phyloP scores from a whole-genome alignment of 1,140 invertebrate species.

The Lepeophtheirus salmonis region DNA sequence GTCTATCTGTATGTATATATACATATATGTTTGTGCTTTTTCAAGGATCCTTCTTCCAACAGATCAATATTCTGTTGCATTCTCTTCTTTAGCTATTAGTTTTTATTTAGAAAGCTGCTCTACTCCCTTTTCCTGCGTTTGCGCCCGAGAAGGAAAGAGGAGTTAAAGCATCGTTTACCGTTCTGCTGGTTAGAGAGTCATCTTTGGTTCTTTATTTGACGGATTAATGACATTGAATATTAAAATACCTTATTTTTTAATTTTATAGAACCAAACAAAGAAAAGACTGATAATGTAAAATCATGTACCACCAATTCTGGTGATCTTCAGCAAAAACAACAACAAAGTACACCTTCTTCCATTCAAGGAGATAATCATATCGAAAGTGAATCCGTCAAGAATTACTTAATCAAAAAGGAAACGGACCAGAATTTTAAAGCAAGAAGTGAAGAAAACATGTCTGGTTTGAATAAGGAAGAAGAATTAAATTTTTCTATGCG shows the following conservation, averaged over 20 bases:
- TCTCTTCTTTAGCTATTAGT: not conserved
- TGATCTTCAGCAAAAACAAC: not conserved
- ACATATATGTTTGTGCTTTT: too few species aligned
- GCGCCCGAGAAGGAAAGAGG: not conserved
- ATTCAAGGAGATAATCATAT: not conserved
- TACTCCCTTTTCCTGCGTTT: not conserved
- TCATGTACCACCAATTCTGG: not conserved
- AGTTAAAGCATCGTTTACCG: too few species aligned
- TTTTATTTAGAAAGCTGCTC: not conserved
- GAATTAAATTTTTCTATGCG: too few species aligned
- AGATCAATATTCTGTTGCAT: not conserved
- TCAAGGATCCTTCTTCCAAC: too few species aligned
- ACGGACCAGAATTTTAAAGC: not conserved
- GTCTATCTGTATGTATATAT: too few species aligned
- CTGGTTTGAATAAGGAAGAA: not conserved
- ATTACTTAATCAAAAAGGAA: not conserved
- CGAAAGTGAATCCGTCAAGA: not conserved
- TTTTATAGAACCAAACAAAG: conserved; percentile 12
- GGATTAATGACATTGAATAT: not conserved
- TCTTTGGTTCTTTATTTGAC: too few species aligned
- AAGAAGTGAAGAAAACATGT: not conserved
- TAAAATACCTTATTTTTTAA: too few species aligned
- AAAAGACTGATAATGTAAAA: conserved; percentile 8
- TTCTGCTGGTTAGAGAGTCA: too few species aligned
- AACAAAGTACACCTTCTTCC: not conserved